phyloP scores from a whole-genome alignment of 2,113 vertebrate genomes.

The Chauna torquata region DNA sequence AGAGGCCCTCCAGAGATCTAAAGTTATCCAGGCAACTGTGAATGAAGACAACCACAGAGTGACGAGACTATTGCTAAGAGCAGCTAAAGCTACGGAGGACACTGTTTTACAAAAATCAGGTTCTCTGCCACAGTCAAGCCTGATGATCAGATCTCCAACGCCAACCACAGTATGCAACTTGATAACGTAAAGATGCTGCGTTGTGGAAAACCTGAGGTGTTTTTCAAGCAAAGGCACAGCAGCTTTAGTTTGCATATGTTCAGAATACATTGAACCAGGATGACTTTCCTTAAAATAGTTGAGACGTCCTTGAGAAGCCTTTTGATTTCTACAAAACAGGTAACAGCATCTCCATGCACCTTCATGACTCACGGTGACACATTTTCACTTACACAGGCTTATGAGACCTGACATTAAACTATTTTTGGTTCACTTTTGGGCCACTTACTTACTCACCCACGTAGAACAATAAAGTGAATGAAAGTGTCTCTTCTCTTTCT shows the following conservation, averaged over 20 bases:
- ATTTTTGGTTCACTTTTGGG: constrained; percentile 39
- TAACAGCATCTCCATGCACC: constrained; percentile 22
- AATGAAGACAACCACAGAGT: neutral
- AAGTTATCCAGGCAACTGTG: neutral
- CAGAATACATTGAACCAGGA: neutral
- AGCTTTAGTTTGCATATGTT: neutral
- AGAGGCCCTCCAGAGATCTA: neutral
- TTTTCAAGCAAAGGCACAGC: neutral
- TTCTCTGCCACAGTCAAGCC: neutral
- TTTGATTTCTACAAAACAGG: constrained; percentile 28
- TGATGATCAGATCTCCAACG: neutral
- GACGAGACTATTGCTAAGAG: neutral
- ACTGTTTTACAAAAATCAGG: neutral
- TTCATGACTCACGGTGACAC: constrained; percentile 23
- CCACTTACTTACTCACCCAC: constrained; percentile 9
- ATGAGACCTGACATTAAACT: constrained; percentile 27
- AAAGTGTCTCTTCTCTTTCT: neutral
- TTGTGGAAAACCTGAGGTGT: neutral
- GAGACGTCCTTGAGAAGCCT: constrained; percentile 11
- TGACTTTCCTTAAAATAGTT: constrained; percentile 4
- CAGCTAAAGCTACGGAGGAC: neutral
- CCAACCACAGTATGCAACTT: neutral
- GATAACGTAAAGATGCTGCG: neutral
- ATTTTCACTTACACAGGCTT: neutral
- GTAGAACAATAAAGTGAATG: constrained; percentile 15